Conservation (phyloP, 1,140 invertebrate genomes). For the Eurosta solidaginis region DNA sequence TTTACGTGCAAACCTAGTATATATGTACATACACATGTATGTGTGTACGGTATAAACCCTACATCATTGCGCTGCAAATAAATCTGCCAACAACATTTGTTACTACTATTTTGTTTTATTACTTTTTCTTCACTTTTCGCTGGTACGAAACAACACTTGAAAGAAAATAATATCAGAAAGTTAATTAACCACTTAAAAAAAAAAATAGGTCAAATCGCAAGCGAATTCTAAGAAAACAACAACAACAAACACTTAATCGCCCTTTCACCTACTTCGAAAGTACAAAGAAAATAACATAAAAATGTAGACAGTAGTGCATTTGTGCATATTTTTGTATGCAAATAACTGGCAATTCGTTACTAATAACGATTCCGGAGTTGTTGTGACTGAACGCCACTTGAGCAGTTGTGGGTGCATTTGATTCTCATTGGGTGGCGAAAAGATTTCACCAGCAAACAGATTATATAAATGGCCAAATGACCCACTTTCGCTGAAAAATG, state of each 20-base stretch:
- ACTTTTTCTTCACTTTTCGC: neutral
- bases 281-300: no score
- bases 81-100: no score
- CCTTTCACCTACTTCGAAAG: neutral
- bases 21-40: no score
- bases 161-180: neutral
- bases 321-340: neutral
- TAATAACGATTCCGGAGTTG: neutral
- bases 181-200: slow-evolving; percentile 25
- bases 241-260: neutral
- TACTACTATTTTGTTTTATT: neutral
- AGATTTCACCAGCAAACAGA: neutral
- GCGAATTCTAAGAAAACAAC: neutral
- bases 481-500: neutral
- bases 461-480: neutral
- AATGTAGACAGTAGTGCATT: no score
- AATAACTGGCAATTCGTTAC: no score
- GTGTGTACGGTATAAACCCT: no score
- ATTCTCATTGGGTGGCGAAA: neutral
- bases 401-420: neutral
- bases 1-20: no score
- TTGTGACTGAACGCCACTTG: neutral
- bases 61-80: no score
- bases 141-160: neutral
- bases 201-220: slow-evolving; percentile 2